Conservation (phyloP, 2,113 vertebrate species). For the Nettapus auritus region DNA sequence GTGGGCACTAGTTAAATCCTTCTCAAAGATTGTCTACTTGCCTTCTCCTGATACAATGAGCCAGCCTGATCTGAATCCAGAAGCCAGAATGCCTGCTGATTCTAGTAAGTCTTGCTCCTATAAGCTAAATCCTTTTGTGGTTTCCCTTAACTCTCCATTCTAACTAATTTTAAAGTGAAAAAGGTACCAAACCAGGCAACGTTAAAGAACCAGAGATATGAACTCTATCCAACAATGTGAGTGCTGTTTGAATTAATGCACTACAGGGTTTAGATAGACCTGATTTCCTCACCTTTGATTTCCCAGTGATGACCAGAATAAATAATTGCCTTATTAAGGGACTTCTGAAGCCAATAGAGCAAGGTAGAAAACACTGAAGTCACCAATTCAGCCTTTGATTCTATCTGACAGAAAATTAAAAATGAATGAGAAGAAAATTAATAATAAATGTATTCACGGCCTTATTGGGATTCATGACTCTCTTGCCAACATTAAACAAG, state of each 20-base stretch:
- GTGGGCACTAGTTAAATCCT: neutral
- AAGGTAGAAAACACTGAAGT: slow-evolving; percentile 74
- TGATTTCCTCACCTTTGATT: slow-evolving; percentile 74
- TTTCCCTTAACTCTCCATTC: slow-evolving; percentile 53
- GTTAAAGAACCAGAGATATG: slow-evolving; percentile 30
- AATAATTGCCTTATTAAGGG: slow-evolving; percentile 81
- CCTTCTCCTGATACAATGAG: neutral
- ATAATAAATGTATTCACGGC: slow-evolving; percentile 79
- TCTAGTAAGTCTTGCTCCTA: slow-evolving; percentile 69
- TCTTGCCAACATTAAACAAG: slow-evolving; percentile 59
- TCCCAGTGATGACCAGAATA: slow-evolving; percentile 77
- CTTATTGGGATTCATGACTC: slow-evolving; percentile 77
- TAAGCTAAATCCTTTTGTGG: slow-evolving; percentile 63
- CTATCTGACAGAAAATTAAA: slow-evolving; percentile 78
- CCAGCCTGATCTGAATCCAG: neutral
- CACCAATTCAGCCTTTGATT: slow-evolving; percentile 76
- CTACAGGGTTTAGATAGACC: slow-evolving; percentile 72
- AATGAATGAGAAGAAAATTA: slow-evolving; percentile 78
- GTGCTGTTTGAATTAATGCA: slow-evolving; percentile 54
- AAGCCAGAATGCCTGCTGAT: slow-evolving; percentile 24
- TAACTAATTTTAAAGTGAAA: slow-evolving; percentile 48
- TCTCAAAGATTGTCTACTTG: neutral
- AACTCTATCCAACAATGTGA: slow-evolving; percentile 37
- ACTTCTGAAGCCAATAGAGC: slow-evolving; percentile 72
- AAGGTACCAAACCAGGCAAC: slow-evolving; percentile 20